Base-by-base conservation (phyloP, 2,113 vertebrate species). In the Phodopus roborovskii region DNA sequence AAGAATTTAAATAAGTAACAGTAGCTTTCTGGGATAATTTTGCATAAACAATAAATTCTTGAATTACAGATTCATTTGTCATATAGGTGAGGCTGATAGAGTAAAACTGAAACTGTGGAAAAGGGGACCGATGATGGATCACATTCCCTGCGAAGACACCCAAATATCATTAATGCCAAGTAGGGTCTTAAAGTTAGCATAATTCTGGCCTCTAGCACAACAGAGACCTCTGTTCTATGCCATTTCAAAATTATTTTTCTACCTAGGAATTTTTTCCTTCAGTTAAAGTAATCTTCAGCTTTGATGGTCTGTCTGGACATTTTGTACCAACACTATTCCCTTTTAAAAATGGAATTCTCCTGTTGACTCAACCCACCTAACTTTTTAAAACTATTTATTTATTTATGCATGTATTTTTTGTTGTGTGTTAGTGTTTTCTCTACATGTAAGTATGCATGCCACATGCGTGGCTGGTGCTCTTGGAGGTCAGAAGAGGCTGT, bases 1-100 rank as follows among this genome's bases (percentile, higher is more conserved):
- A 68, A 95, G 33, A 92, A 78, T 84, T 96, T 88, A 93, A n/a
- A 58, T 92, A 86, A 92, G 33, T 70, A 77, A 83, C 17, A 64
- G 30, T 64, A 90, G 56, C 56, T 94, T 93, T 94, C 64, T 81
- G 16, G 85, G 68, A 94, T 90, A 86, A 92, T 82, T 77, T 85
- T 81, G 28, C 50, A 88, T 87, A 88, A 94, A 88, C 94, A 94
- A 82, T 93, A 88, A 90, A 83, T 78, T 81, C 39, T 64, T 17
- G 86, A 78, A 53, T 83, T 97, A 68, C 66, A 86, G 48, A 92
- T 90, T 92, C 39, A 64, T 39, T 82, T 56, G 7, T 5, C n/a
- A 9, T 83, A 6, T 83, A 83, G n/a, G 3, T 26, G 13, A 62
- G n/a, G 81, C 1, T 5, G 56, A 60, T 28, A 7, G 82, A 71